Base-by-base conservation (phyloP, 2,888 invertebrate genomes). In the Pilophorus perplexus region DNA sequence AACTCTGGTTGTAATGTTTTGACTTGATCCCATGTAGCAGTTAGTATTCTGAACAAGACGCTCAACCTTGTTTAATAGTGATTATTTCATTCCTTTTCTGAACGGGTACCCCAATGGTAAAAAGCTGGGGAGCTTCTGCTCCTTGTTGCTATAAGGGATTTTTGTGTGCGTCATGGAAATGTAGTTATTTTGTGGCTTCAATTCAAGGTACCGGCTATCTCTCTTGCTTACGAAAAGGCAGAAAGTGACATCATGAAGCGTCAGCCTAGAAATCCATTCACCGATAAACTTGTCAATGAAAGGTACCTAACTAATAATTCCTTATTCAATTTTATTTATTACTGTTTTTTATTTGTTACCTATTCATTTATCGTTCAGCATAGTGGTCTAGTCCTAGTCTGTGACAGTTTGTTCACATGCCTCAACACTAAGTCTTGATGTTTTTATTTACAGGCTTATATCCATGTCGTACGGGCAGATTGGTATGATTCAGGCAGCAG, bases 401-500 rank as follows among this genome's bases (percentile, higher is more conserved):
- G n/a, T n/a, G n/a, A n/a, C n/a, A n/a, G n/a, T n/a, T n/a, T n/a
- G n/a, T n/a, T n/a, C n/a, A n/a, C n/a, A n/a, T n/a, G n/a, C n/a
- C n/a, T n/a, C n/a, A n/a, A n/a, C n/a, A n/a, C n/a, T n/a, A n/a
- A n/a, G n/a, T n/a, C n/a, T n/a, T n/a, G n/a, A 33, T 33, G 8
- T 12, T 33, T 12, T 42, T n/a, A 20, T 65, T 70, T 71, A 40
- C 67, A 93, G 95, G 85, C 85, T 99, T 81, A 98, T 99, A 81
- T 95, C 96, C 71, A 95, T 99, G 91, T 95, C 98, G 69, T 99
- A 99, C 80, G 98, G 98, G 75, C 99, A 99, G 81, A 98, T 99
- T 79, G 99, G 99, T 76, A 98, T 99, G 96, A 99, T 99, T 80
- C 99, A 99, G 84, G 98, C 98, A 57, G 93, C 95, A n/a, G 98